These are phyloP conservation scores for Amiota mariae DNA, from an alignment of 2,888 invertebrate genomes.

Conservation along the genomic window DNA sequence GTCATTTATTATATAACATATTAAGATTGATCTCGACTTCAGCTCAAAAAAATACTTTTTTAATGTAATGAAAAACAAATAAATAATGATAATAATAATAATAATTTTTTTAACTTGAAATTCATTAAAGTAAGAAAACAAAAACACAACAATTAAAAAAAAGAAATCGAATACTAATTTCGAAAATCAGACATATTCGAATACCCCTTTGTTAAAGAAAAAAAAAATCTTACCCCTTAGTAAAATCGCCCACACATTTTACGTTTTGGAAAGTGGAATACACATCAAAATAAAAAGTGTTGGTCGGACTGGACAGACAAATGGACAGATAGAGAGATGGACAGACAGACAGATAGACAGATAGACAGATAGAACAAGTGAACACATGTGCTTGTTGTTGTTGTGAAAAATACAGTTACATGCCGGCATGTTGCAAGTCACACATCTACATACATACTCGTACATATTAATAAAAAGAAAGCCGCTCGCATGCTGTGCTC, in stretches of 20 bases:
- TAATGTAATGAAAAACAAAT: too few relatives aligned
- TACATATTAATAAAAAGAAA: background rate
- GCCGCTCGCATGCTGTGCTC: background rate
- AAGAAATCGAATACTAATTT: too few relatives aligned
- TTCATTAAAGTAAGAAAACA: too few relatives aligned
- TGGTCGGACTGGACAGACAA: too few relatives aligned
- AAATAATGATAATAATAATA: too few relatives aligned
- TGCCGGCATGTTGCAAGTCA: constrained; percentile 10
- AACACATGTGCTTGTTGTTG: background rate
- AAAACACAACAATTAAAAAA: too few relatives aligned
- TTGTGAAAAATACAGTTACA: constrained; percentile 1
- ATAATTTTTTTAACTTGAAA: too few relatives aligned
- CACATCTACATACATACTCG: background rate
- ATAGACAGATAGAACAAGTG: background rate
- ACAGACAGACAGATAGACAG: background rate
- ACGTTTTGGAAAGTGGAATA: background rate
- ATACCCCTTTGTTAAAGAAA: too few relatives aligned
- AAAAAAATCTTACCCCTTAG: background rate
- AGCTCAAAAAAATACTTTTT: too few relatives aligned
- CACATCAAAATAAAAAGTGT: background rate
- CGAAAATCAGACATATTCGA: too few relatives aligned
- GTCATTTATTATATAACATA: too few relatives aligned
- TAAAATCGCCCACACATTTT: constrained; percentile 6
- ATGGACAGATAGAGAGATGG: background rate
- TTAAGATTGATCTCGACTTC: too few relatives aligned